Conservation (phyloP, 2,888 invertebrate genomes). For the Drosophila pseudotalamancana region DNA sequence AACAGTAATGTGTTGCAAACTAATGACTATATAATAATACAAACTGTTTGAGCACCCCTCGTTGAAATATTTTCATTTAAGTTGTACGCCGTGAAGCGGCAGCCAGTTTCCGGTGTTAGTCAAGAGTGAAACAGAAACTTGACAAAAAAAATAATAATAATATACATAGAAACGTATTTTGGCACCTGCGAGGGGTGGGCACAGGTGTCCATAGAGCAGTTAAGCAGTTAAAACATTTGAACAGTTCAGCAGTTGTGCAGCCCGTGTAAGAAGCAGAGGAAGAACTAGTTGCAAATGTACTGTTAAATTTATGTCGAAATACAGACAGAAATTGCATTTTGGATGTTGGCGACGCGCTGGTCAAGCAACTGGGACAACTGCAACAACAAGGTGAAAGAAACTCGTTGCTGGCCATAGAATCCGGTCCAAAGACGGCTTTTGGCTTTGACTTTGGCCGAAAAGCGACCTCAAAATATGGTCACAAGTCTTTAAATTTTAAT, state of each 20-base stretch:
- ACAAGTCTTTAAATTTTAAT: slow-evolving; percentile 26
- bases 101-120: slow-evolving; percentile 61
- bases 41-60: slow-evolving; percentile 11
- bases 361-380: slow-evolving; percentile 58
- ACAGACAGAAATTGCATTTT: slow-evolving; percentile 59
- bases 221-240: slow-evolving; percentile 9
- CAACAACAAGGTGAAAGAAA: slow-evolving; percentile 64
- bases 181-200: slow-evolving; percentile 6
- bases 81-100: slow-evolving; percentile 23
- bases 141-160: slow-evolving; percentile 40
- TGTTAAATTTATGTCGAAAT: slow-evolving; percentile 68
- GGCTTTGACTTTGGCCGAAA: slow-evolving; percentile 47
- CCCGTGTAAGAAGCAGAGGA: slow-evolving; percentile 17
- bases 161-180: slow-evolving; percentile 27
- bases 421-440: slow-evolving; percentile 31
- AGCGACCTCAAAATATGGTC: slow-evolving; percentile 42
- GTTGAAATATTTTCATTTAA: slow-evolving; percentile 22
- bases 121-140: slow-evolving; percentile 49
- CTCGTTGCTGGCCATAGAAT: slow-evolving; percentile 59
- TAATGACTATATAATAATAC: not conserved
- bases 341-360: slow-evolving; percentile 33
- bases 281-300: slow-evolving; percentile 71
- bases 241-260: slow-evolving; percentile 4
- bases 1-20: no score
- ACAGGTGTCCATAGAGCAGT: slow-evolving; percentile 32